Conservation (phyloP, 2,797 vertebrate genomes). For the Oreortyx pictus region DNA sequence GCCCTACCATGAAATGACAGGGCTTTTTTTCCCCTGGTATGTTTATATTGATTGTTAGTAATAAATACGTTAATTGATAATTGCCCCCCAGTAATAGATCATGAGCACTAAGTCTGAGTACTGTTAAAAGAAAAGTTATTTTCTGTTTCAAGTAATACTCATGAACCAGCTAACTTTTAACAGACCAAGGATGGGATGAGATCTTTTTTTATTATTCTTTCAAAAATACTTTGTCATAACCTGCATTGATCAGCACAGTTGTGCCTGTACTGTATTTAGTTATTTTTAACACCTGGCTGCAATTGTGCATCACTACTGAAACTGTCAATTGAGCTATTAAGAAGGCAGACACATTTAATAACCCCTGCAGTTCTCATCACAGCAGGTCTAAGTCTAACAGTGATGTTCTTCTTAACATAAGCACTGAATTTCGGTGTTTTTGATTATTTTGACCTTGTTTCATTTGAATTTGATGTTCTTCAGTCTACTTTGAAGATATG, state of each 20-base stretch:
- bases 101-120: background rate
- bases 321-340: conserved; percentile 54
- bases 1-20: background rate
- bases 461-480: conserved; percentile 21
- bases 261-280: conserved; percentile 34
- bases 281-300: conserved; percentile 56
- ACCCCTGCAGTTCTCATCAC: conserved; percentile 12
- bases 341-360: conserved; percentile 50
- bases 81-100: background rate
- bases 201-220: conserved; percentile 4
- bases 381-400: conserved; percentile 15
- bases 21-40: background rate
- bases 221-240: conserved; percentile 7
- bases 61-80: background rate
- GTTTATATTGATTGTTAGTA: background rate
- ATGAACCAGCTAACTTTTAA: background rate
- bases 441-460: conserved; percentile 29
- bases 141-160: background rate
- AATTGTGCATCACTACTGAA: conserved; percentile 56
- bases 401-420: background rate
- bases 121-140: background rate
- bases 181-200: background rate
- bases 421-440: conserved; percentile 18
- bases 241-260: conserved; percentile 43
- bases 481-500: background rate